A percentile compares a stretch with the other conserved stretches of the same genome.
Evolutionary conservation across 2,888 invertebrate genomes (phyloP).

Genomic region (Lottia gigantea): DNA sequence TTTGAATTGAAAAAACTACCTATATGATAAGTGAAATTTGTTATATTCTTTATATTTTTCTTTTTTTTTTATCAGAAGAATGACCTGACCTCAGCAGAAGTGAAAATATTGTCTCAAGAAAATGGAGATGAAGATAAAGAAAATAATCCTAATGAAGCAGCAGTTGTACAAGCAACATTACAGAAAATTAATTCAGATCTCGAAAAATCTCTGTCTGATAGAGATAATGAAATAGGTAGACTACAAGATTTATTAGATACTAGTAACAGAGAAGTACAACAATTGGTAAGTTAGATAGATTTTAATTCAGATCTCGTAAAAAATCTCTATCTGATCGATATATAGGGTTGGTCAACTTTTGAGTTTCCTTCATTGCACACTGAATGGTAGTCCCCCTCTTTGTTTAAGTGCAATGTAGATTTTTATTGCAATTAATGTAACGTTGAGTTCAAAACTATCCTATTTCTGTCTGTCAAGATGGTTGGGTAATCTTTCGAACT

Average conservation of each 20-base stretch:
- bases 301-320: not conserved
- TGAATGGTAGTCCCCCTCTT: too few relatives aligned
- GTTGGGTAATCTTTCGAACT: too few relatives aligned
- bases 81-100: conserved; percentile 50
- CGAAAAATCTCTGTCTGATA: conserved; percentile 43
- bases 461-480: too few relatives aligned
- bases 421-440: too few relatives aligned
- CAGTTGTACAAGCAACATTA: conserved; percentile 53
- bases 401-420: too few relatives aligned
- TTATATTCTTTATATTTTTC: too few relatives aligned
- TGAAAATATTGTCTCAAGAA: conserved; percentile 37
- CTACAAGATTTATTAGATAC: conserved; percentile 43
- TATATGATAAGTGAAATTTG: too few relatives aligned
- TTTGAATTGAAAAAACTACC: too few relatives aligned
- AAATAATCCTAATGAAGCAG: conserved; percentile 53
- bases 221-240: conserved; percentile 46
- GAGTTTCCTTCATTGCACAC: too few relatives aligned
- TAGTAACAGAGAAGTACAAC: conserved; percentile 42
- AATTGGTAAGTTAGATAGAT: conserved; percentile 37
- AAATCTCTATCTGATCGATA: too few relatives aligned
- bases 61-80: conserved; percentile 40
- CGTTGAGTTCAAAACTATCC: too few relatives aligned
- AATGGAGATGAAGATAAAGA: conserved; percentile 51
- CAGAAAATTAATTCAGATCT: conserved; percentile 48
- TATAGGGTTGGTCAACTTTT: too few relatives aligned